Percentiles rank a stretch among this genome's conserved stretches.
These are phyloP conservation scores for Glyptemys insculpta DNA, from an alignment of 2,797 vertebrate species.

Conservation along the genomic window DNA sequence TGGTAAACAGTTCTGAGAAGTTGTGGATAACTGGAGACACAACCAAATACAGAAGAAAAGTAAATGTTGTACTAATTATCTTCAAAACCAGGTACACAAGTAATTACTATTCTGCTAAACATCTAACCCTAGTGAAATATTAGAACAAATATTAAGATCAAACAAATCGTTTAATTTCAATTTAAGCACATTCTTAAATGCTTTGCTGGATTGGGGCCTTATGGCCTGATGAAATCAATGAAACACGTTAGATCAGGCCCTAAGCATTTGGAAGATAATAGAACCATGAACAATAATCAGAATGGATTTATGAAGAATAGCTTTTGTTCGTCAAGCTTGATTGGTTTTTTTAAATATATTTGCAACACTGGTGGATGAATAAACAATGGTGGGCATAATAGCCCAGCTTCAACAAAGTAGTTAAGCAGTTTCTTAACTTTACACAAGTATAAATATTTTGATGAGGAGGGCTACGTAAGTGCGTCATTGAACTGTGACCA, in stretches of 20 bases:
- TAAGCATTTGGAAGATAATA: neutral
- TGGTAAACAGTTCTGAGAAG: constrained; percentile 67
- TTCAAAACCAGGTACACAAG: constrained; percentile 56
- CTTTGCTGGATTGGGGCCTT: neutral
- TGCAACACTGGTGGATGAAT: neutral
- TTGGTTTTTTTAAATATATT: neutral
- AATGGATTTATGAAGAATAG: neutral
- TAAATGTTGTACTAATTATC: constrained; percentile 59
- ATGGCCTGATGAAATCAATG: neutral
- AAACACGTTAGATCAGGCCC: neutral
- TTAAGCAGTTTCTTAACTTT: neutral
- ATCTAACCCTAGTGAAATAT: constrained; percentile 41
- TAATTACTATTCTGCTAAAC: constrained; percentile 44
- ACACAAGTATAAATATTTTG: neutral
- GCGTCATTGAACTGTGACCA: neutral
- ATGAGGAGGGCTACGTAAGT: neutral
- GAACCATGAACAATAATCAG: neutral
- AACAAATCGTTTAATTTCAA: constrained; percentile 39
- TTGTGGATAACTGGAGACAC: constrained; percentile 48
- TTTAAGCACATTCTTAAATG: neutral
- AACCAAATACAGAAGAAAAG: constrained; percentile 44
- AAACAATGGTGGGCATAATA: neutral
- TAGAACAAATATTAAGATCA: constrained; percentile 49
- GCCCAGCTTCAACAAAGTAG: neutral
- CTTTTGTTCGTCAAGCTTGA: neutral